A percentile compares a stretch with the other conserved stretches of the same genome.
phyloP scores from a whole-genome alignment of 1,140 invertebrate species.

The Dendrolimus kikuchii region DNA sequence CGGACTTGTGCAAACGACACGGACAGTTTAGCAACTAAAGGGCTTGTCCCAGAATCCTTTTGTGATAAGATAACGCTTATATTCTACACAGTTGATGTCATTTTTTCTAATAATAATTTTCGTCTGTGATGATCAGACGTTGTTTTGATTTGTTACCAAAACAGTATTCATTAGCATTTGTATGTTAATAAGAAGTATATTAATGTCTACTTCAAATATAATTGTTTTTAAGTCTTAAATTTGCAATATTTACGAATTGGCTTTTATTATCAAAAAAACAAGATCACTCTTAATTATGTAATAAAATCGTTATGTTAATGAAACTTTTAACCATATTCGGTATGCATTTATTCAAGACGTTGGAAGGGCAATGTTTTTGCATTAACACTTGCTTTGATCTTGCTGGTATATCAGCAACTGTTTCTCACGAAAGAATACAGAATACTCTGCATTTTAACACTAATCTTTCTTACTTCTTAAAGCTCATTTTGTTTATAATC shows the following conservation, averaged over 20 bases:
- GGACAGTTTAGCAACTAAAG: conserved; percentile 12
- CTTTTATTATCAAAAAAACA: no score
- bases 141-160: conserved; percentile 5
- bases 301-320: no score
- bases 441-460: not conserved
- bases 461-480: not conserved
- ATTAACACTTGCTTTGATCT: no score
- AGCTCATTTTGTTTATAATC: not conserved
- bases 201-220: no score
- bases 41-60: conserved; percentile 14
- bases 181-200: not conserved
- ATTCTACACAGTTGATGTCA: conserved; percentile 20
- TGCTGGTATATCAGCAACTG: no score
- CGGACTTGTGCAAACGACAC: conserved; percentile 3
- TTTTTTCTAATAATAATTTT: conserved; percentile 7
- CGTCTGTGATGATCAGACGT: conserved; percentile 3
- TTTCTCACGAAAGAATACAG: not conserved
- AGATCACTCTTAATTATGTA: no score
- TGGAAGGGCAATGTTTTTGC: no score
- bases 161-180: conserved; percentile 12
- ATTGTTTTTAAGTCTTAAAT: no score
- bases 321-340: no score
- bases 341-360: no score
- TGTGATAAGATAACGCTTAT: conserved; percentile 5
- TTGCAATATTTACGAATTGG: no score